Percentiles rank a stretch among this genome's conserved stretches.
phyloP scores from a whole-genome alignment of 1,140 invertebrate genomes.

The Drosophila kikkawai region DNA sequence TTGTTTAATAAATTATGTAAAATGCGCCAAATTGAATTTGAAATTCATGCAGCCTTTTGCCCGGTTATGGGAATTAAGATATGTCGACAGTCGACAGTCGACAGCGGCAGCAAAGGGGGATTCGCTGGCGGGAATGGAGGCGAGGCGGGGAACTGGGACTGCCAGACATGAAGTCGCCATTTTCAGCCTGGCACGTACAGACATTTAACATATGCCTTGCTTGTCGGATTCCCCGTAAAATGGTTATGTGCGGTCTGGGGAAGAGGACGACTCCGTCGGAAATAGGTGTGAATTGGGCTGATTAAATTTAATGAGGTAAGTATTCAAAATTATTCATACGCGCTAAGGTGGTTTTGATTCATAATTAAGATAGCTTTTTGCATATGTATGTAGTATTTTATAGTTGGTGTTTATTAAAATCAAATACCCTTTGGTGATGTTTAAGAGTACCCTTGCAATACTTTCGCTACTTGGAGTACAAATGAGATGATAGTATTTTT shows the following conservation, averaged over 20 bases:
- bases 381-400: too few relatives aligned
- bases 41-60: slow-evolving; percentile 79
- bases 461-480: neutral
- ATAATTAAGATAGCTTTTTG: slow-evolving; percentile 13
- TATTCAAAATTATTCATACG: slow-evolving; percentile 40
- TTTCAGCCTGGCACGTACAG: slow-evolving; percentile 57
- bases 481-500: too few relatives aligned
- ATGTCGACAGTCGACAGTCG: slow-evolving; percentile 61
- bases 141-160: neutral
- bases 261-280: neutral
- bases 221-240: slow-evolving; percentile 28
- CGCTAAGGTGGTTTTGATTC: slow-evolving; percentile 11
- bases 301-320: slow-evolving; percentile 45
- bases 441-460: neutral
- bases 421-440: neutral
- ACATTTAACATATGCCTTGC: slow-evolving; percentile 57
- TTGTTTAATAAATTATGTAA: slow-evolving; percentile 84
- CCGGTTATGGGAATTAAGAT: slow-evolving; percentile 83
- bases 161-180: slow-evolving; percentile 44
- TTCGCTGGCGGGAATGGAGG: neutral
- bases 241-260: slow-evolving; percentile 32
- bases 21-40: slow-evolving; percentile 83
- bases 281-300: slow-evolving; percentile 40
- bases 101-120: slow-evolving; percentile 11
- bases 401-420: too few relatives aligned